Percentiles rank a stretch among this genome's conserved stretches.
Conservation (phyloP, 2,113 vertebrate species). For the Ibidorhyncha struthersii region DNA sequence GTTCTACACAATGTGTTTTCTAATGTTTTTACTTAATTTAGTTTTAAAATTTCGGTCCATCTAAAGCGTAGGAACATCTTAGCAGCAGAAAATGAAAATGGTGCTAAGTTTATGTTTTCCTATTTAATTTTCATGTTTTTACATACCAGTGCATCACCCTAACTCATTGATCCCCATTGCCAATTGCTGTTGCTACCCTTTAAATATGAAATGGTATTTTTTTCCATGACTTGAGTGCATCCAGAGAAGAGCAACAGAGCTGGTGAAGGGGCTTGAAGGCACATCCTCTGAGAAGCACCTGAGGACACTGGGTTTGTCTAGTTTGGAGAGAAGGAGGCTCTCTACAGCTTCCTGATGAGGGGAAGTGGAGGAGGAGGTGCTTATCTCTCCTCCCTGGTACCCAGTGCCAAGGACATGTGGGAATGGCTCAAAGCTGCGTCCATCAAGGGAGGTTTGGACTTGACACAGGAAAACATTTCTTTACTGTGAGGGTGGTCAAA, state of each 20-base stretch:
- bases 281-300: fast-evolving
- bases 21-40: not conserved
- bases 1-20: not conserved
- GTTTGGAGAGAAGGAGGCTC: not conserved
- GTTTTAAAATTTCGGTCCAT: not conserved
- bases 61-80: not conserved
- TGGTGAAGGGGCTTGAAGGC: not conserved
- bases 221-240: not conserved
- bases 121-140: not conserved
- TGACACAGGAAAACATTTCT: not conserved
- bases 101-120: not conserved
- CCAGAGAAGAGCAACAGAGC: not conserved
- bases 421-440: not conserved
- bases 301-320: not conserved
- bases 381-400: not conserved
- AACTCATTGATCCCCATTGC: not conserved
- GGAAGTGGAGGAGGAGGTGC: not conserved
- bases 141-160: not conserved
- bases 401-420: fast-evolving
- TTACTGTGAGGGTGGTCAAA: not conserved
- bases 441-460: not conserved
- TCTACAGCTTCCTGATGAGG: not conserved
- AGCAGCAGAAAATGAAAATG: not conserved
- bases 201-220: not conserved
- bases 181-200: not conserved